Base-by-base conservation (phyloP, 2,888 invertebrate genomes). In the Celastrina argiolus region DNA sequence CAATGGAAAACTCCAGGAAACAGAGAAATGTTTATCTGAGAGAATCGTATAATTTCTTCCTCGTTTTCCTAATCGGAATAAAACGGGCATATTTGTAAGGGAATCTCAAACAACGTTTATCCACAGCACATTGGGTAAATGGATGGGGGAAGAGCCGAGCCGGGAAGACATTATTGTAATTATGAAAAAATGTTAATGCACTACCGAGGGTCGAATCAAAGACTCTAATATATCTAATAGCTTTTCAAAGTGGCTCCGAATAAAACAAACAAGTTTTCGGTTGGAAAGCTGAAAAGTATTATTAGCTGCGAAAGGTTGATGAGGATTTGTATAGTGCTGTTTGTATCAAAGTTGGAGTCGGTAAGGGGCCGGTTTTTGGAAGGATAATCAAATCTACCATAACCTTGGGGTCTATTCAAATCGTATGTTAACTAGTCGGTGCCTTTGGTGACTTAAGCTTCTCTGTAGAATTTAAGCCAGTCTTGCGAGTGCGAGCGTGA, bases 91-190 rank as follows among this genome's bases (percentile, higher is more conserved):
- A 86, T 87, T 85, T 83, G 84, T 82, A 79, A 81, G 79, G 79
- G 77, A 82, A 82, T 85, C 80, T 82, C 80, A 82, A 84, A 82
- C 81, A 83, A 76, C 87, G 83, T 87, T 89, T 89, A 88, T 87
- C 85, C 85, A 80, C 84, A 86, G 85, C 84, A 87, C 87, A 87
- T 88, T 87, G 84, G 82, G 84, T 80, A 86, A 88, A 87, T 88
- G 88, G 88, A 86, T 85, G 79, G 86, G 84, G 87, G 85, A 84
- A 85, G 83, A 82, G 83, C 84, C 82, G 81, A 84, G 84, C 84
- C 81, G 83, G 83, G 83, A 84, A 82, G 81, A 85, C 87, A 89
- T 89, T 89, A 88, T 88, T 88, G 88, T 89, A 89, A 89, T 90
- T 88, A 88, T 88, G 87, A 87, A 88, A 88, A 87, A 86, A 82